These are phyloP conservation scores for Monarcha castaneiventris DNA, from an alignment of 2,113 vertebrate genomes.

Conservation along the genomic window DNA sequence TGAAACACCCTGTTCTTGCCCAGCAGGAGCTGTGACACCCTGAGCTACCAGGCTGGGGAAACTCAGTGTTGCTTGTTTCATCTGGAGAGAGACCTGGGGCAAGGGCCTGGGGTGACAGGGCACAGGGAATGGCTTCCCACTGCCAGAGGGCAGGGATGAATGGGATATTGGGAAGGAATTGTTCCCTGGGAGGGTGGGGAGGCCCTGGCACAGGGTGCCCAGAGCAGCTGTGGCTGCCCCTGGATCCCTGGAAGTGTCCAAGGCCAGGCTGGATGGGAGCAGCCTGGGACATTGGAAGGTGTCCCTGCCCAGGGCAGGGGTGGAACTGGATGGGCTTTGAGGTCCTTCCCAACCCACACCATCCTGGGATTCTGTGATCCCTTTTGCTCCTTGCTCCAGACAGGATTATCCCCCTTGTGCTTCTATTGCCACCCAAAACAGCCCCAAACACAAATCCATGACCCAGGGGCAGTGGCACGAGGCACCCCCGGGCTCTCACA, in stretches of 20 bases:
- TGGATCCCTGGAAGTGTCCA: neutral
- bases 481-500: rapidly evolving
- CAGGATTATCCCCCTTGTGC: neutral
- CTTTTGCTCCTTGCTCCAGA: neutral
- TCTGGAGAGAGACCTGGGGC: neutral
- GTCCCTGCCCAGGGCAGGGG: neutral
- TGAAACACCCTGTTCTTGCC: neutral
- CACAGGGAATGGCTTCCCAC: neutral
- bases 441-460: neutral
- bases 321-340: neutral
- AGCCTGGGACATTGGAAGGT: rapidly evolving
- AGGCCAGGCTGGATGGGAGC: neutral
- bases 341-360: too few species aligned
- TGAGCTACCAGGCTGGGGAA: neutral
- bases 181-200: rapidly evolving
- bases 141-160: neutral
- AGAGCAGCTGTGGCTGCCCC: neutral
- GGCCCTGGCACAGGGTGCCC: neutral
- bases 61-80: neutral
- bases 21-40: neutral
- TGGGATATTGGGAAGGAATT: neutral
- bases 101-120: rapidly evolving
- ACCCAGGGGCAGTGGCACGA: neutral
- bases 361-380: neutral
- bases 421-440: neutral